Evolutionary conservation across 2,888 invertebrate species (phyloP), one percentile per base, ranked within the genome.

Genomic region (Oligia fasciuncula): DNA sequence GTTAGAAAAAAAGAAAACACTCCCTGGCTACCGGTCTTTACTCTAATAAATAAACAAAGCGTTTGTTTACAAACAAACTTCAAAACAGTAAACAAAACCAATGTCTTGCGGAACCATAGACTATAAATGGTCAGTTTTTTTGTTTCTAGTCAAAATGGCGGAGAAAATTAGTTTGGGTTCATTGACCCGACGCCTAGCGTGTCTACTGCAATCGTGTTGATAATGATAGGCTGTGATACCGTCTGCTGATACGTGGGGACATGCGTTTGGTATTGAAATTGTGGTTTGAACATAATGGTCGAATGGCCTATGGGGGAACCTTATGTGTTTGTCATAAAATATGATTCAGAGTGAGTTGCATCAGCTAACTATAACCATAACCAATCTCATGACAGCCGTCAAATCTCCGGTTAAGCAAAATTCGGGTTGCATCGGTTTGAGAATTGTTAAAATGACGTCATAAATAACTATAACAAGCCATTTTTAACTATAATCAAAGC

Each of bases 101-200:
- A 63, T 60, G 66, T 49, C 46, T 51, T 73, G 69, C 87, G 73
- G 89, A 89, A 85, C 85, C 83, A 79, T 35, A 60, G 57, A 69
- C 46, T 62, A 54, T 71, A 76, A 76, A 81, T 71, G 75, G 69
- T 77, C 74, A 70, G 72, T 70, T 89, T 88, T 77, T 93, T 91
- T 84, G 87, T 83, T 67, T 80, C 88, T 88, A 87, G 88, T 81
- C 88, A 88, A 89, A 90, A 89, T 90, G 86, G 83, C 84, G 84
- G 85, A 88, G 90, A 88, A 93, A 93, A 94, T 93, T 91, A 92
- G 78, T 79, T 51, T 57, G 40, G 62, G 88, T 83, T 68, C 84
- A 71, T 79, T 82, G 87, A 81, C 89, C 87, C 62, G 72, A 68
- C 73, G 73, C 75, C 69, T 89, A 75, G 89, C 89, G 89, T 89